These are phyloP conservation scores for Cherax quadricarinatus DNA, from an alignment of 1,140 invertebrate species.

Conservation along the genomic window DNA sequence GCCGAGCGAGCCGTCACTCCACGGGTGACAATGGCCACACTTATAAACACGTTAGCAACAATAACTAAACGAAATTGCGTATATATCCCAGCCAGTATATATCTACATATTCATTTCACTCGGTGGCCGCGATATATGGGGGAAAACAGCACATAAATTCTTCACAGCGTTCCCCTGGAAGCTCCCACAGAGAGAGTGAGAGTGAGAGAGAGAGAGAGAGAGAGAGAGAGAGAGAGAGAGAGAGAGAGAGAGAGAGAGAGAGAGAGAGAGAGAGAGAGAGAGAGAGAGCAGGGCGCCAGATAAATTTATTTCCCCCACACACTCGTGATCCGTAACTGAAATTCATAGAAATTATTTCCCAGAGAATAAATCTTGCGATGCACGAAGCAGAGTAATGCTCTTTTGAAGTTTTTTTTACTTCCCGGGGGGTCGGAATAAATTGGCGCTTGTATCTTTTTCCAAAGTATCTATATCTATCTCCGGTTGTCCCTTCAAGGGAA, in stretches of 20 bases:
- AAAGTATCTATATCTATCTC: too few species aligned
- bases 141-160: conserved; percentile 64
- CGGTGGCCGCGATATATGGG: conserved; percentile 53
- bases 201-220: too few species aligned
- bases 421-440: conserved; percentile 39
- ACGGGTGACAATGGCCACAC: conserved; percentile 41
- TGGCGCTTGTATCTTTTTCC: not conserved
- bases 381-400: conserved; percentile 54
- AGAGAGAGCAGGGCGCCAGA: conserved; percentile 50
- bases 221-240: too few species aligned
- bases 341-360: conserved; percentile 67
- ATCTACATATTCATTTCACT: conserved; percentile 65
- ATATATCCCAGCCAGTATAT: conserved; percentile 62
- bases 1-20: conserved; percentile 3
- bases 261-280: too few species aligned
- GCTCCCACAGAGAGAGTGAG: not conserved
- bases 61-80: conserved; percentile 63
- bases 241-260: conserved; percentile 9
- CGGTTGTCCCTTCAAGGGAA: too few species aligned
- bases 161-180: conserved; percentile 60
- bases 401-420: conserved; percentile 41
- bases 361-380: conserved; percentile 59
- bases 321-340: conserved; percentile 64
- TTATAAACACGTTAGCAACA: conserved; percentile 63
- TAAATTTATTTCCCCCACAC: conserved; percentile 58